Evolutionary conservation across 1,140 invertebrate species (phyloP).

Genomic region (Hyphantria cunea): DNA sequence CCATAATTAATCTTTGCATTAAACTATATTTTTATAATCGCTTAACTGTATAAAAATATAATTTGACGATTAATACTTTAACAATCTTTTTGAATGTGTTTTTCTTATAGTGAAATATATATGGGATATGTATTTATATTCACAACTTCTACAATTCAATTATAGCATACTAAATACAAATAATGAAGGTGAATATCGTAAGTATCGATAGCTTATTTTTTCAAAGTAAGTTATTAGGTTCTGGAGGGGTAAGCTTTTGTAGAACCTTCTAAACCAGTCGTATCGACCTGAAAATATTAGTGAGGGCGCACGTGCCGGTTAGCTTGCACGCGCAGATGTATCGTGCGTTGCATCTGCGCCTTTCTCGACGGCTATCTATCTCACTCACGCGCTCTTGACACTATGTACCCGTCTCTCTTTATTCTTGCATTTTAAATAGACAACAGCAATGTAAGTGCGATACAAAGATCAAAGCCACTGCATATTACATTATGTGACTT

Average conservation of each 20-base stretch:
- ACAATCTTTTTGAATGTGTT: too few relatives aligned
- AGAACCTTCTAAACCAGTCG: slow-evolving; percentile 13
- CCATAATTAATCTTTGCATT: slow-evolving; percentile 41
- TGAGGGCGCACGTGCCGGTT: slow-evolving; percentile 69
- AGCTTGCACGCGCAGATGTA: slow-evolving; percentile 75
- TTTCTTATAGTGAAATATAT: too few relatives aligned
- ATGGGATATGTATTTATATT: too few relatives aligned
- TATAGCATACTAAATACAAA: too few relatives aligned
- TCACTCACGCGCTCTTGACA: slow-evolving; percentile 46
- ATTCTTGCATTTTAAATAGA: slow-evolving; percentile 62
- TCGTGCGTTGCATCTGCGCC: slow-evolving; percentile 52
- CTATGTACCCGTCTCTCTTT: slow-evolving; percentile 52
- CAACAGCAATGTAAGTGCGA: slow-evolving; percentile 55
- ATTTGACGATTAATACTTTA: too few relatives aligned
- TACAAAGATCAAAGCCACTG: slow-evolving; percentile 60
- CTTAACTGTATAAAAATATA: background rate
- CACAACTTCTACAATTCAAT: too few relatives aligned
- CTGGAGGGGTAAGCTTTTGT: slow-evolving; percentile 15
- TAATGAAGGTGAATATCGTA: too few relatives aligned
- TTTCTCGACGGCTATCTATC: slow-evolving; percentile 58
- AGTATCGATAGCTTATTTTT: too few relatives aligned
- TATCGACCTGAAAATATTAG: slow-evolving; percentile 53
- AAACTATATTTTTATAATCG: slow-evolving; percentile 9
- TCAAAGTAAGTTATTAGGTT: too few relatives aligned
- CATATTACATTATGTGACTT: slow-evolving; percentile 71